A percentile compares a stretch with the other conserved stretches of the same genome.
phyloP scores from a whole-genome alignment of 1,140 invertebrate genomes.

The Pogonomyrmex californicus region DNA sequence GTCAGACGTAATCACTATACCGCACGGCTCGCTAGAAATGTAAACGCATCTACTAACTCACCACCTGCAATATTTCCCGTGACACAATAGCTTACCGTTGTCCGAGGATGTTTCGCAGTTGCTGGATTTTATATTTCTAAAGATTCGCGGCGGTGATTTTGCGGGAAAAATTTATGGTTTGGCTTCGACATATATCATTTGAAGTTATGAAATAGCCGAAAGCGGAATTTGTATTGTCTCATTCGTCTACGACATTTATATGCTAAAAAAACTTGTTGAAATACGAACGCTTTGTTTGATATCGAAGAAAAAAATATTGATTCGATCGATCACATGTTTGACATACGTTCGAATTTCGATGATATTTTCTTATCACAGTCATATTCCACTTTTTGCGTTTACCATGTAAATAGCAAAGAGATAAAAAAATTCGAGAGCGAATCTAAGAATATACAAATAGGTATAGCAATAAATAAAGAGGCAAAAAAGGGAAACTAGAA shows the following conservation, averaged over 20 bases:
- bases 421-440: conserved; percentile 24
- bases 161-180: conserved; percentile 9
- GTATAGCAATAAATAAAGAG: conserved; percentile 37
- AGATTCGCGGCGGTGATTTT: conserved; percentile 26
- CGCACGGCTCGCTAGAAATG: conserved; percentile 66
- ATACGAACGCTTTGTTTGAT: background rate
- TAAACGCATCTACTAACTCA: conserved; percentile 73
- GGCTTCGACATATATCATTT: background rate
- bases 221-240: background rate
- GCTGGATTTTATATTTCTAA: conserved; percentile 41
- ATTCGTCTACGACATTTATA: background rate
- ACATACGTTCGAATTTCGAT: background rate
- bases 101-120: conserved; percentile 20
- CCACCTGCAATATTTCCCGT: conserved; percentile 52
- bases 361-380: background rate
- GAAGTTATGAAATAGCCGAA: background rate
- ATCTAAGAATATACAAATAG: conserved; percentile 43
- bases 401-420: background rate
- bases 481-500: background rate
- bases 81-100: conserved; percentile 63
- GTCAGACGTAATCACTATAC: conserved; percentile 75
- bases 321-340: background rate
- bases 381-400: background rate
- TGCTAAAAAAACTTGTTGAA: conserved; percentile 12
- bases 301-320: background rate